Conservation (phyloP, 2,888 invertebrate genomes). For the Nomada ruficornis region DNA sequence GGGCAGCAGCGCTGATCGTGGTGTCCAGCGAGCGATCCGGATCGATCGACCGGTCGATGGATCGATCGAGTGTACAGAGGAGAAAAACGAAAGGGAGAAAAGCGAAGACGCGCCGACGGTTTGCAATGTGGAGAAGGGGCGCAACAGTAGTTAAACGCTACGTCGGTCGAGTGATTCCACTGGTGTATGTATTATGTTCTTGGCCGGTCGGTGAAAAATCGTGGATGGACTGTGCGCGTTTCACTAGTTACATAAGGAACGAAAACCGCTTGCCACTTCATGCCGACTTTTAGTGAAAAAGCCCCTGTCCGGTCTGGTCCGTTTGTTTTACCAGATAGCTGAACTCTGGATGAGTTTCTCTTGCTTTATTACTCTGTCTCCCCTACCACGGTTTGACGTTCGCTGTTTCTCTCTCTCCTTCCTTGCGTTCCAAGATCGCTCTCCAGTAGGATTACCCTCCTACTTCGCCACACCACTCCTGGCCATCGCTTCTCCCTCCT, state of each 20-base stretch:
- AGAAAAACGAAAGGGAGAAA: slow-evolving; percentile 34
- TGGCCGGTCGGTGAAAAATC: slow-evolving; percentile 43
- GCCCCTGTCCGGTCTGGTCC: slow-evolving; percentile 63
- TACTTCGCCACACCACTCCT: neutral
- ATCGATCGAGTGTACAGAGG: slow-evolving; percentile 34
- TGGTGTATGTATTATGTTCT: slow-evolving; percentile 29
- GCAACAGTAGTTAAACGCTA: neutral
- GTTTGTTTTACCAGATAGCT: slow-evolving; percentile 77
- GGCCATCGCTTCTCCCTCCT: slow-evolving; percentile 5
- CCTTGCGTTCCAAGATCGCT: slow-evolving; percentile 10
- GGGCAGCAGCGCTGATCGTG: slow-evolving; percentile 26
- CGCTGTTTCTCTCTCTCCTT: slow-evolving; percentile 6
- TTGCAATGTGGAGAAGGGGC: neutral
- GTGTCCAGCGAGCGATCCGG: neutral
- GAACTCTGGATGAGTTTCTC: slow-evolving; percentile 67
- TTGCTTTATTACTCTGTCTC: slow-evolving; percentile 6
- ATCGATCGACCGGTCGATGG: slow-evolving; percentile 30
- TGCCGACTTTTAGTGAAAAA: slow-evolving; percentile 70
- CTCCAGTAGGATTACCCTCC: slow-evolving; percentile 25
- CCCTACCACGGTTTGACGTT: too few relatives aligned
- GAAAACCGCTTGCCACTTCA: slow-evolving; percentile 65
- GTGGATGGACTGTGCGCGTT: slow-evolving; percentile 69
- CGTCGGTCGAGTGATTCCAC: neutral
- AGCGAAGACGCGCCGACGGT: slow-evolving; percentile 9
- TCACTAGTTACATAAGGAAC: slow-evolving; percentile 78